Percentiles rank a stretch among this genome's conserved stretches.
Conservation (phyloP, 1,140 invertebrate genomes). For the Sinonovacula constricta region DNA sequence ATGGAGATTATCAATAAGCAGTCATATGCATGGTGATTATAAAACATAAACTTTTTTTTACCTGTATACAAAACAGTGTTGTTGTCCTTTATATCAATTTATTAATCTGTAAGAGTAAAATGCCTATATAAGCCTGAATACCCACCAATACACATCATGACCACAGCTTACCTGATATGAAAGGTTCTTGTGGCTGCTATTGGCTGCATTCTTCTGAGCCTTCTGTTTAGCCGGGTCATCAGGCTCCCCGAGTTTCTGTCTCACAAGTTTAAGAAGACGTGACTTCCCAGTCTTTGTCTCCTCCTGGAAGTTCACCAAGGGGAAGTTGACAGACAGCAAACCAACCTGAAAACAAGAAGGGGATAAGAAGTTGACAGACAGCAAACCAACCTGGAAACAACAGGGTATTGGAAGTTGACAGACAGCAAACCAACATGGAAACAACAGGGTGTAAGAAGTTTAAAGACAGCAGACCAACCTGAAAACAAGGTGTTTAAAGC, state of each 20-base stretch:
- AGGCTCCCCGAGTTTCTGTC: slow-evolving; percentile 35
- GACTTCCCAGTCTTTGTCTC: slow-evolving; percentile 56
- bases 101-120: background rate
- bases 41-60: background rate
- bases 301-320: slow-evolving; percentile 72
- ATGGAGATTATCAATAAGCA: too few species aligned
- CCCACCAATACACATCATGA: background rate
- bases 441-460: too few species aligned
- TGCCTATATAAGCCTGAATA: background rate
- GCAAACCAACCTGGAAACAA: slow-evolving; percentile 68
- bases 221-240: slow-evolving; percentile 8
- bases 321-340: slow-evolving; percentile 67
- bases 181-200: slow-evolving; percentile 56
- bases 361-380: slow-evolving; percentile 66
- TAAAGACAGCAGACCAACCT: slow-evolving; percentile 72
- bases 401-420: slow-evolving; percentile 61
- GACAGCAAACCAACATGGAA: slow-evolving; percentile 71
- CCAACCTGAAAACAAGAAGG: slow-evolving; percentile 71
- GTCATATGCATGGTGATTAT: too few species aligned
- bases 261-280: slow-evolving; percentile 56
- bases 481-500: slow-evolving; percentile 55
- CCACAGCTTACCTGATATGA: slow-evolving; percentile 64
- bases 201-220: slow-evolving; percentile 44
- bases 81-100: background rate
- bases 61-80: background rate